A percentile compares a stretch with the other conserved stretches of the same genome.
These are phyloP conservation scores for Anisognathus igniventris DNA, from an alignment of 2,797 vertebrate genomes.

Conservation along the genomic window DNA sequence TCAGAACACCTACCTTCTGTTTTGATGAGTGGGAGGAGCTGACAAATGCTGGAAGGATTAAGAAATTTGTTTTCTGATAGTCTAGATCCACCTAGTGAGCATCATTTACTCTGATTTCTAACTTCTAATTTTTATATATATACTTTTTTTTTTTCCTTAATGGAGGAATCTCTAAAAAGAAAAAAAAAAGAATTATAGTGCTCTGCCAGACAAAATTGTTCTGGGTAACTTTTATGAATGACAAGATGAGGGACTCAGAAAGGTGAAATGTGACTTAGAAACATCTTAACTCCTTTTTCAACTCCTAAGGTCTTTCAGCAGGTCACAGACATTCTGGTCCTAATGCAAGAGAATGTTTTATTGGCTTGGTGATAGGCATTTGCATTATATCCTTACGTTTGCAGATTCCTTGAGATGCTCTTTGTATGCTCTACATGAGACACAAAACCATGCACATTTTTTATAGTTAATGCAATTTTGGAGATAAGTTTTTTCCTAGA, in stretches of 20 bases:
- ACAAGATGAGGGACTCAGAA: background rate
- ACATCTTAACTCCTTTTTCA: background rate
- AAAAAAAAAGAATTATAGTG: background rate
- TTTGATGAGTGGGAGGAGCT: background rate
- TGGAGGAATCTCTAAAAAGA: background rate
- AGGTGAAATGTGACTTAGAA: background rate
- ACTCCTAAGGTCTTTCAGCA: background rate
- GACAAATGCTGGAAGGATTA: background rate
- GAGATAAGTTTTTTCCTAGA: background rate
- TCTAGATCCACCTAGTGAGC: background rate
- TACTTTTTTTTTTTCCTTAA: background rate
- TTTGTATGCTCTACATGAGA: background rate
- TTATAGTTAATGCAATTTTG: background rate
- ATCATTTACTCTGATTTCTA: background rate
- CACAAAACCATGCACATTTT: background rate
- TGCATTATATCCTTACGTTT: background rate
- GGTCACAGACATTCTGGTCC: background rate
- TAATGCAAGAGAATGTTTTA: background rate
- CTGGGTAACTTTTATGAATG: background rate
- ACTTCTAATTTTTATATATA: background rate
- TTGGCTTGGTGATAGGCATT: background rate
- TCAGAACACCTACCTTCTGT: background rate
- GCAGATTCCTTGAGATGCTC: background rate
- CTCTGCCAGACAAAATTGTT: background rate
- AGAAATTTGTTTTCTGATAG: background rate